Base-by-base conservation (phyloP, 2,113 vertebrate genomes). In the Paratilapia polleni region DNA sequence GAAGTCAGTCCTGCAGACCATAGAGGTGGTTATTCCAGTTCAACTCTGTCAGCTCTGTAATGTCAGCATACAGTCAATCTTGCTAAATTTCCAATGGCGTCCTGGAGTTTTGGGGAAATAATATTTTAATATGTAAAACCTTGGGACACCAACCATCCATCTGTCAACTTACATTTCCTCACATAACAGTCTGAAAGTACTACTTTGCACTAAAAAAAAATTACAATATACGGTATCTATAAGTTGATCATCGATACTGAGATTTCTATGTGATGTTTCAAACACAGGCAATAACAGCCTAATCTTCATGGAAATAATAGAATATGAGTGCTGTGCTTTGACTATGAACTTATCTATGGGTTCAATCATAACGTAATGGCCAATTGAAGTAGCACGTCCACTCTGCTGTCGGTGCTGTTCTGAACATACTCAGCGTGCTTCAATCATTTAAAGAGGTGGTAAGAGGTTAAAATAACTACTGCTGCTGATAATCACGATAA, bases 391-490 rank as follows among this genome's bases (percentile, higher is more conserved):
- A 73, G 68, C 17, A 73, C 11, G 68, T 73, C 68, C 68, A 31
- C 68, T 73, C 52, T 73, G 68, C 68, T 73, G 31, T 73, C 19
- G 11, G 68, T 34, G 68, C 36, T 34, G 58, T 61, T 80, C 15
- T 68, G 52, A 68, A 43, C 64, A 77, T n/a, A 62, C 34, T 77
- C 58, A 54, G 26, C 20, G 28, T 34, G 47, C 47, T 73, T 73
- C 68, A 83, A 49, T 85, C 86, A 80, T 70, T 83, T 47, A 52
- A 81, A 84, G 70, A 86, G 76, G 59, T 78, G 31, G 60, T 41
- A 73, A 13, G 49, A 85, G 87, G 80, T 86, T 77, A 84, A 89
- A 88, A 81, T 70, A 87, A 83, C 87, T 81, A 43, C 41, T 76
- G 28, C 73, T 64, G 70, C 47, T 63, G 70, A 68, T 81, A 75